Base-by-base conservation (phyloP, 1,140 invertebrate species). In the Bombus superbus region DNA sequence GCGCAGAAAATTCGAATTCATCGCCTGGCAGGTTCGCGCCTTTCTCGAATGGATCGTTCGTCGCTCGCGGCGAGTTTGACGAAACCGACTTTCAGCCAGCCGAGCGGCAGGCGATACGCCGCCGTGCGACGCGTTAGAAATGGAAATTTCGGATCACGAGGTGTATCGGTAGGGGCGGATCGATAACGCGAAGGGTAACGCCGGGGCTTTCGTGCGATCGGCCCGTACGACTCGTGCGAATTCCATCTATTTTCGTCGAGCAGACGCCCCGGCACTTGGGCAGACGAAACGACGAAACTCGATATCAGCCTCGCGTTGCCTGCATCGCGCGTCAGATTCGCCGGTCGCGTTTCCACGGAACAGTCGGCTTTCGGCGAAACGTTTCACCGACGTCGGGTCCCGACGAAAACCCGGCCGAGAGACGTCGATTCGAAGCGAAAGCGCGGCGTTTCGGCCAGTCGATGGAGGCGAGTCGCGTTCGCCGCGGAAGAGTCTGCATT, bases 161-260 rank as follows among this genome's bases (percentile, higher is more conserved):
- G 78, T 64, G 8, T 80, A 78, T 80, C 64, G 42, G 68, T 42
- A 13, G 13, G 28, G 74, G 9, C 40, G 69, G 88, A 90, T 90
- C 89, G 89, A 90, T 90, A 89, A 64, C 74, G n/a, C 73, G 68
- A 84, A 86, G 71, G 87, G 81, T 85, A 68, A 86, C 68, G 10
- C 81, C 66, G 32, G 73, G 76, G 78, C 32, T 90, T 93, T 91
- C 93, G 93, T 94, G 93, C 91, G 91, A 91, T 86, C 87, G 77
- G 90, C 90, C 91, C 92, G 87, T 92, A 87, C 83, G 90, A 83
- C 86, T 84, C 92, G 92, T 79, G 92, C 90, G 90, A 93, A 93
- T 91, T 90, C 92, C 89, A 94, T 94, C 93, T 92, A 92, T 91
- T 93, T 92, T 89, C 85, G 69, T 83, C 85, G 85, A 88, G 88